Base-by-base conservation (phyloP, 2,797 vertebrate species). In the Acrossocheilus wenchowensis region DNA sequence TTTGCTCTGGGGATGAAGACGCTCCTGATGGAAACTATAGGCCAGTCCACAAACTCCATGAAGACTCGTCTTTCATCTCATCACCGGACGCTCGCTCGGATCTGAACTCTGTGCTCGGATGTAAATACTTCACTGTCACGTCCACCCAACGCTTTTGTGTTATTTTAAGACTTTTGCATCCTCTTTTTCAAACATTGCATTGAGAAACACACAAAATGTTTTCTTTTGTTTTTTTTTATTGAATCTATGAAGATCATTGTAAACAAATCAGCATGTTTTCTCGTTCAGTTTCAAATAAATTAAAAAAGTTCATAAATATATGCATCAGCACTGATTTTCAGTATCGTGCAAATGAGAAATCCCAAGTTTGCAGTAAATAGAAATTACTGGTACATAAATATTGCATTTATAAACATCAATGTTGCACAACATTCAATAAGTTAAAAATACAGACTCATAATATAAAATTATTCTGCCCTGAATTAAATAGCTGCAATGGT, bases 1-100 rank as follows among this genome's bases (percentile, higher is more conserved):
- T 80, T 83, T 87, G 91, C 93, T 96, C 1, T 96, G 96, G 96
- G 96, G 95, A 85, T 96, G 90, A 96, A 43, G 88, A 90, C 2
- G 2, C 26, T 36, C 57, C 23, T 6, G 75, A 71, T 1, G 17
- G 11, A 11, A 7, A 11, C 17, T 36, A n/a, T 19, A 10, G 39
- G 50, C 19, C 6, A 17, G 1, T 39, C 64, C 17, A 17, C 36
- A 82, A 60, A 60, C 14, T n/a, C 34, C 2, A 9, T 3, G 62
- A 75, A 54, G 21, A 39, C 39, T 50, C 3, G 9, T 43, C 14
- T 39, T 50, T 77, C 68, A 36, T n/a, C 50, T 68, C n/a, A 3
- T 34, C 34, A 19, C 2, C 17, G 69, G 62, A 84, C 60, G 19
- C 30, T 52, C 17, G n/a, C 17, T 11, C 11, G 52, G 34, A 78